Evolutionary conservation across 1,140 invertebrate species (phyloP).

Genomic region (Ooceraea biroi): DNA sequence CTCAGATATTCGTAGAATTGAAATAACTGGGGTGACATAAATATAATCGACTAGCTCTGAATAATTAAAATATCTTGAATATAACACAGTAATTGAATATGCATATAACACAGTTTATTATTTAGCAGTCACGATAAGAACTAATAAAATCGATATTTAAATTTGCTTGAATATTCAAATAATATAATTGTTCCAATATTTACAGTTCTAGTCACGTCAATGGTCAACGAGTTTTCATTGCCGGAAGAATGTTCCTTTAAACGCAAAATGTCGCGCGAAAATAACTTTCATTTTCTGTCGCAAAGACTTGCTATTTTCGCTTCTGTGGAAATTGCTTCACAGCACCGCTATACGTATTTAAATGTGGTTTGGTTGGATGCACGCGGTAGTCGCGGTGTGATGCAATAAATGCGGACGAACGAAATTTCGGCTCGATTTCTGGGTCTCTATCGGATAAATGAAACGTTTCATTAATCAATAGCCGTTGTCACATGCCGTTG

Average conservation of each 20-base stretch:
- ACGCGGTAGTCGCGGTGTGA: neutral
- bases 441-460: conserved; percentile 38
- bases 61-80: conserved; percentile 8
- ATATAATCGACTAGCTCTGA: neutral
- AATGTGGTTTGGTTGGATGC: neutral
- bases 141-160: neutral
- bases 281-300: conserved; percentile 27
- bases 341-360: neutral
- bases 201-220: neutral
- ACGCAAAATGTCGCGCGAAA: neutral
- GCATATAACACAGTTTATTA: neutral
- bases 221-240: neutral
- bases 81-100: neutral
- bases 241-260: neutral
- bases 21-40: neutral
- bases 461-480: conserved; percentile 61
- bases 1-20: neutral
- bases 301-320: conserved; percentile 7
- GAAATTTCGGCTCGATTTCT: conserved; percentile 39
- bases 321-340: neutral
- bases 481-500: neutral
- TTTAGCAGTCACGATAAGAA: neutral
- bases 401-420: conserved; percentile 50
- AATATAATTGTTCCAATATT: neutral
- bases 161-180: conserved; percentile 3